phyloP scores from a whole-genome alignment of 2,113 vertebrate species.

The Talpa occidentalis region DNA sequence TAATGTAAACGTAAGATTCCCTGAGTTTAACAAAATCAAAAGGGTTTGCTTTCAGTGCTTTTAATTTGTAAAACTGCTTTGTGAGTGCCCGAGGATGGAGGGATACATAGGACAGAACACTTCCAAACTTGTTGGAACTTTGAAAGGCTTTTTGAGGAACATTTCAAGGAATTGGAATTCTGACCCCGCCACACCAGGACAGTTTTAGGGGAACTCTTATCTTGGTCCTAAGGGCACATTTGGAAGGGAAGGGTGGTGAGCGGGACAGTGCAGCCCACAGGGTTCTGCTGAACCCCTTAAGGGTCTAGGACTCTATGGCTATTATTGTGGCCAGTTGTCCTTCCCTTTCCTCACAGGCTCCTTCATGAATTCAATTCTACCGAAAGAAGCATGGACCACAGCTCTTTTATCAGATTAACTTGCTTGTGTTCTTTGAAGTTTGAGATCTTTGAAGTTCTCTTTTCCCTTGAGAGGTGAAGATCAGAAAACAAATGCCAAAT shows the following conservation, averaged over 20 bases:
- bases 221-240: background rate
- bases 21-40: background rate
- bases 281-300: background rate
- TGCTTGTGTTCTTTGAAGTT: conserved; percentile 18
- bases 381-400: background rate
- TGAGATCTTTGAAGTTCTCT: background rate
- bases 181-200: background rate
- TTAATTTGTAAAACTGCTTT: background rate
- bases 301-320: background rate
- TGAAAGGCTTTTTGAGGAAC: background rate
- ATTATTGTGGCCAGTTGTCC: fast-evolving
- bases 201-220: background rate
- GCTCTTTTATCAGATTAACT: background rate
- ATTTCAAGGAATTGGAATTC: background rate
- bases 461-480: background rate
- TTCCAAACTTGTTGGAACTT: background rate
- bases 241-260: background rate
- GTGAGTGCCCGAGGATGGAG: background rate
- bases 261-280: too few relatives aligned
- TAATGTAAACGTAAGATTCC: background rate
- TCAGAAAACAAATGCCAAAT: background rate
- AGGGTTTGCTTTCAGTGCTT: background rate
- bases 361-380: background rate
- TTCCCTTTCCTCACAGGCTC: background rate
- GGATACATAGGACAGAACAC: background rate